Evolutionary conservation across 2,888 invertebrate genomes (phyloP), one percentile per base, ranked within the genome.

Genomic region (Eupithecia dodoneata): DNA sequence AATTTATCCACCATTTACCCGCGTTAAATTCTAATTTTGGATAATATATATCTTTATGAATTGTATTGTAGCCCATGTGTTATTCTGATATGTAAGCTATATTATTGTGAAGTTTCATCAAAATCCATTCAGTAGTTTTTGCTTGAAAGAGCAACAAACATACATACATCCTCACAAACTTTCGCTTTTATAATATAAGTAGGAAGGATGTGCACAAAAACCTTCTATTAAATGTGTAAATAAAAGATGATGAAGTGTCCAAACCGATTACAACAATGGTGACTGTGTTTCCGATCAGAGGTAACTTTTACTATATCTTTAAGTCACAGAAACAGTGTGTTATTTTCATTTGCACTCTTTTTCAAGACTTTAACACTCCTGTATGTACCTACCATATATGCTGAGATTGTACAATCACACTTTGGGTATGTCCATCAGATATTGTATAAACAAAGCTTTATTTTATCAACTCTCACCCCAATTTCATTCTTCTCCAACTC

Each of bases 401-500:
- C 13, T 49, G 49, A 49, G 49, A 49, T 13, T 13, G 49, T 49
- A 47, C 49, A 15, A 52, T 52, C 52, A 52, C 49, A 52, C 52
- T 52, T 52, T 52, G 15, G 15, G 15, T 10, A 52, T 52, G 15
- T 52, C 52, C 5, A 52, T 52, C 7, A 52, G 5, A 52, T 52
- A 52, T n/a, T 52, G 5, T 15, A 15, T 52, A 15, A 52, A 52
- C 12, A 52, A 52, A 5, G 18, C 45, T 69, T 67, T 15, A 44
- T n/a, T 15, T 4, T 3, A 15, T 42, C 7, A 4, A 42, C 15
- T 47, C 9, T 65, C 88, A 96, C 96, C 96, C 96, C 75, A 96
- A 95, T 89, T 97, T 97, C 96, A 97, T 97, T 81, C 96, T 95
- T 82, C 95, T 96, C 96, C 97, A 97, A 83, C 97, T 96, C 74